Base-by-base conservation (phyloP, 1,140 invertebrate genomes). In the Dufourea novaeangliae region DNA sequence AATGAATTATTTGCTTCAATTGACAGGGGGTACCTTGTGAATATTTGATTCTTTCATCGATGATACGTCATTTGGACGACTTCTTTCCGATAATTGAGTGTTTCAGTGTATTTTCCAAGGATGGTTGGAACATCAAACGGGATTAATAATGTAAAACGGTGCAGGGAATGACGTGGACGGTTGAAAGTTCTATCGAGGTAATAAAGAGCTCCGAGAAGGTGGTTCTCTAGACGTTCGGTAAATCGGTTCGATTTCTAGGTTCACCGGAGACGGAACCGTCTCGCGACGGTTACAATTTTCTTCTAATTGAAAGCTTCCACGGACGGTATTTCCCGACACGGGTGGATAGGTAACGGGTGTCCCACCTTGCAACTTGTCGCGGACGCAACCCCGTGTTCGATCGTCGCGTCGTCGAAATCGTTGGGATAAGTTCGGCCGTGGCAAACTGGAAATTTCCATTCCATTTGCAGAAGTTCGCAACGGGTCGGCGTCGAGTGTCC, bases 131-230 rank as follows among this genome's bases (percentile, higher is more conserved):
- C 67, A 70, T 78, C 32, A n/a, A 69, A 66, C 34, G 34, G 72
- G 46, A 70, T 79, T 83, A 79, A 83, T 82, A 78, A 59, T 50
- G 17, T 8, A 54, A 2, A 79, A 83, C 79, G 78, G 52, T 50
- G 17, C 50, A 54, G 1, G 7, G n/a, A 22, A 4, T 56, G n/a
- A 59, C 70, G 56, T 39, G 39, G 17, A 44, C 44, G 39, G 57
- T n/a, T 8, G 22, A 59, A 73, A 59, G 61, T 64, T 41, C 29
- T 66, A 61, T 29, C 27, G 50, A 67, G 44, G 70, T 50, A 57
- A 70, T 62, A 63, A 70, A 39, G 52, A 62, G 71, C 39, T 62
- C 54, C 2, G 14, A 29, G 39, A n/a, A n/a, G n/a, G n/a, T n/a
- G n/a, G n/a, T n/a, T n/a, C n/a, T n/a, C n/a, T n/a, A n/a, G 27